Conservation (phyloP, 2,888 invertebrate species). For the Cosmia trapezina region DNA sequence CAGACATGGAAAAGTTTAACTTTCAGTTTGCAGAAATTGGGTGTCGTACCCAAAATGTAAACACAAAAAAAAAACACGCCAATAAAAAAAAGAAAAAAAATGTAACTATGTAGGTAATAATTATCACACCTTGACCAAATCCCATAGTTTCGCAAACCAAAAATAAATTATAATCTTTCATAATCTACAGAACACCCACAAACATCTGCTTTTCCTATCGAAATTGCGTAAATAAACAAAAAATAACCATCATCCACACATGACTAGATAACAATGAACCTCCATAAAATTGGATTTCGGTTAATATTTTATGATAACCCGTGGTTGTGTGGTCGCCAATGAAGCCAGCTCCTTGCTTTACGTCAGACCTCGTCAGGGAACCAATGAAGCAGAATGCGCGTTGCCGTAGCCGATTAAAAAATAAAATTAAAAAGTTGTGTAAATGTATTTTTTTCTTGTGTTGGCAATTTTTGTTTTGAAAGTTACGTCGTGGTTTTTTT, state of each 20-base stretch:
- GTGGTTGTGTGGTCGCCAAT: conserved; percentile 78
- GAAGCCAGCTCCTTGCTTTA: conserved; percentile 82
- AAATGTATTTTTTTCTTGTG: conserved; percentile 16
- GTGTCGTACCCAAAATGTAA: background rate
- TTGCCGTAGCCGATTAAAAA: conserved; percentile 68
- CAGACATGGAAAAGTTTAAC: background rate
- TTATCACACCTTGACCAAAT: conserved; percentile 20
- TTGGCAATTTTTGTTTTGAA: conserved; percentile 31
- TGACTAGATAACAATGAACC: conserved; percentile 76
- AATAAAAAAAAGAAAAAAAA: background rate
- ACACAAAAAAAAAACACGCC: no score
- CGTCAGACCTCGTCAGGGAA: conserved; percentile 80
- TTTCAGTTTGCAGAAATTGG: background rate
- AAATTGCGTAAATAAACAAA: conserved; percentile 52
- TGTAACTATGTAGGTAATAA: background rate
- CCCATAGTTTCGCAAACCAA: background rate
- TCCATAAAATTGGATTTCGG: conserved; percentile 84
- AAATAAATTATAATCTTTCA: conserved; percentile 5
- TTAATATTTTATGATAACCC: conserved; percentile 72
- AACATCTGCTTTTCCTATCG: conserved; percentile 44
- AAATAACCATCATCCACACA: conserved; percentile 49
- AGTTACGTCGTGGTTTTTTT: background rate
- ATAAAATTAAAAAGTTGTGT: conserved; percentile 63
- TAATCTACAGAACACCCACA: conserved; percentile 38
- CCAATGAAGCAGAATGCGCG: conserved; percentile 78